Evolutionary conservation across 2,797 vertebrate genomes (phyloP), one percentile per base, ranked within the genome.

Genomic region (Sparus aurata): DNA sequence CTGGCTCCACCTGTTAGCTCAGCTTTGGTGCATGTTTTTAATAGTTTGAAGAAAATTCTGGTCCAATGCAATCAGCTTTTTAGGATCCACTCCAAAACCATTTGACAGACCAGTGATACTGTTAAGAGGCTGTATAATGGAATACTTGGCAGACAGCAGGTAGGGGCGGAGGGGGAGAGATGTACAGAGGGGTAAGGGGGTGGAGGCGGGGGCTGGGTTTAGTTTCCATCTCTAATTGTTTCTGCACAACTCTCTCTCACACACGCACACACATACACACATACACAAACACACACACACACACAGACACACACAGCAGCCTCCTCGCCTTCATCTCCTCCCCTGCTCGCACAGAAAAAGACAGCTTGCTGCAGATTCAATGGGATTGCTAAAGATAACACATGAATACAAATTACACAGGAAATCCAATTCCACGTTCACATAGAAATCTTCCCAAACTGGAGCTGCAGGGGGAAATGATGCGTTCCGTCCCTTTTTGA

Each of bases 371-470:
- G 55, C 66, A 70, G 59, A 90, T 87, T 87, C 77, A 86, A 58
- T 79, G 54, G 66, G 69, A 78, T 60, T 27, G 52, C 68, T 86
- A 75, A 90, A 89, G 82, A 91, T 89, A 92, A 79, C 77, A 60
- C 59, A 86, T 91, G 85, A 91, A 92, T 90, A 63, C 82, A 91
- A 89, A 92, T 91, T 77, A 83, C 53, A 83, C 72, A 85, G 87
- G 80, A 93, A 91, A 86, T 73, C 65, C 47, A 86, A 79, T 89
- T 88, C 41, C 70, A 82, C 65, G 82, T 83, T 82, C 75, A 83
- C 68, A 79, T 79, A 69, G 83, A 93, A 85, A 71, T 73, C 58
- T 80, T 82, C 75, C 47, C 52, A 70, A 77, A 87, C 60, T 69
- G 79, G 74, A 82, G 82, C 72, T 83, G 71, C 22, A 6, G 76